A percentile compares a stretch with the other conserved stretches of the same genome.
phyloP scores from a whole-genome alignment of 2,888 invertebrate genomes.

The Subacronicta megacephala region DNA sequence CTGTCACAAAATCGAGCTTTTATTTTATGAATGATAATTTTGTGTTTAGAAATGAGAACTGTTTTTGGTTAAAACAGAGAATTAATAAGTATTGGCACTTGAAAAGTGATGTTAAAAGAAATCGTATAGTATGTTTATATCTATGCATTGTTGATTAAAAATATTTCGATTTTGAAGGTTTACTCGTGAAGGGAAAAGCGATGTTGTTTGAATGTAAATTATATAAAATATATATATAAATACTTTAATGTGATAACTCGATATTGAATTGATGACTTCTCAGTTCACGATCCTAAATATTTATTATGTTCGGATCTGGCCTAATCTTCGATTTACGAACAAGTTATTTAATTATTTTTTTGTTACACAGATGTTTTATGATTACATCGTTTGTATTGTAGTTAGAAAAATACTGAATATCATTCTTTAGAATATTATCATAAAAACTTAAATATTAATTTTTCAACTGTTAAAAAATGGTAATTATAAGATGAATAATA shows the following conservation, averaged over 20 bases:
- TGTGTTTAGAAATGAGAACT: slow-evolving; percentile 27
- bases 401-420: too few relatives aligned
- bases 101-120: slow-evolving; percentile 54
- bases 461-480: too few relatives aligned
- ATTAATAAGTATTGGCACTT: slow-evolving; percentile 51
- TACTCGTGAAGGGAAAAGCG: slow-evolving; percentile 50
- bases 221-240: slow-evolving; percentile 57
- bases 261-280: slow-evolving; percentile 23
- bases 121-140: slow-evolving; percentile 45
- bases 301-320: slow-evolving; percentile 22
- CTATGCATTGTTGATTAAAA: slow-evolving; percentile 50
- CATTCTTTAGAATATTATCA: too few relatives aligned
- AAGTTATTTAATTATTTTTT: not conserved
- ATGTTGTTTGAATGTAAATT: slow-evolving; percentile 69
- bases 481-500: not conserved
- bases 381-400: too few relatives aligned
- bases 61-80: slow-evolving; percentile 23
- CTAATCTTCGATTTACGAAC: slow-evolving; percentile 14
- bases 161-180: slow-evolving; percentile 46
- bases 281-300: slow-evolving; percentile 29
- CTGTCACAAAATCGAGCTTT: slow-evolving; percentile 73
- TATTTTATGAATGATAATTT: slow-evolving; percentile 57
- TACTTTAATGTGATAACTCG: slow-evolving; percentile 65
- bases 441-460: too few relatives aligned
- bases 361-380: not conserved